These are phyloP conservation scores for Actias luna DNA, from an alignment of 2,888 invertebrate genomes.

Conservation along the genomic window DNA sequence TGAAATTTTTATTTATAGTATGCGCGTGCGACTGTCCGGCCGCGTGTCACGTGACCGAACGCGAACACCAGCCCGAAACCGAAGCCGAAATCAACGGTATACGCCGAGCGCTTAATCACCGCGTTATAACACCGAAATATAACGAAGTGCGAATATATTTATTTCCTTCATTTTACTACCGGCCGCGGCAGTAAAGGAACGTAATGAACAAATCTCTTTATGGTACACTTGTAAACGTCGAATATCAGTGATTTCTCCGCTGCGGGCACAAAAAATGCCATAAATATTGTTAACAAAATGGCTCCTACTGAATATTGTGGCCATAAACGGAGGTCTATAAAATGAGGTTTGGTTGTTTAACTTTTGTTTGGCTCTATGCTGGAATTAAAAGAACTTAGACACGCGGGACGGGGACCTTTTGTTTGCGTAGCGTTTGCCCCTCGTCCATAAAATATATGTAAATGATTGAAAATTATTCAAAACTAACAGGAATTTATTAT, in stretches of 20 bases:
- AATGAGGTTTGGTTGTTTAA: conserved; percentile 74
- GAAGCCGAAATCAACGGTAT: conserved; percentile 16
- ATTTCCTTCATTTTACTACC: conserved; percentile 58
- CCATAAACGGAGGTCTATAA: conserved; percentile 74
- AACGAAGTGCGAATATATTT: conserved; percentile 67
- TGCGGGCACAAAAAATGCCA: conserved; percentile 68
- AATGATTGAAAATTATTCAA: conserved; percentile 73
- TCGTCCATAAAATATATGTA: conserved; percentile 69
- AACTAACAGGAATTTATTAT: conserved; percentile 70
- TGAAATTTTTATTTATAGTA: conserved; percentile 66
- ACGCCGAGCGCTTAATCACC: no score
- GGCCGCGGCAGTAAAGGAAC: conserved; percentile 60
- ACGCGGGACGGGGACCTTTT: conserved; percentile 59
- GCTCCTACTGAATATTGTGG: conserved; percentile 78
- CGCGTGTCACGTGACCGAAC: conserved; percentile 19
- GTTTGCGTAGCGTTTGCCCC: conserved; percentile 55
- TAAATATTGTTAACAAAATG: conserved; percentile 78
- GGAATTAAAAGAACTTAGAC: conserved; percentile 70
- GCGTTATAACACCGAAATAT: conserved; percentile 20
- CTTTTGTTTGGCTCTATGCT: conserved; percentile 66
- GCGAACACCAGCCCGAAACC: conserved; percentile 21
- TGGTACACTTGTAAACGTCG: conserved; percentile 75
- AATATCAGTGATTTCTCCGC: conserved; percentile 71
- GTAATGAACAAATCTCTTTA: conserved; percentile 77
- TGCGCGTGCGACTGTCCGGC: conserved; percentile 48